Evolutionary conservation across 1,140 invertebrate genomes (phyloP).

Genomic region (Brachionus angularis): DNA sequence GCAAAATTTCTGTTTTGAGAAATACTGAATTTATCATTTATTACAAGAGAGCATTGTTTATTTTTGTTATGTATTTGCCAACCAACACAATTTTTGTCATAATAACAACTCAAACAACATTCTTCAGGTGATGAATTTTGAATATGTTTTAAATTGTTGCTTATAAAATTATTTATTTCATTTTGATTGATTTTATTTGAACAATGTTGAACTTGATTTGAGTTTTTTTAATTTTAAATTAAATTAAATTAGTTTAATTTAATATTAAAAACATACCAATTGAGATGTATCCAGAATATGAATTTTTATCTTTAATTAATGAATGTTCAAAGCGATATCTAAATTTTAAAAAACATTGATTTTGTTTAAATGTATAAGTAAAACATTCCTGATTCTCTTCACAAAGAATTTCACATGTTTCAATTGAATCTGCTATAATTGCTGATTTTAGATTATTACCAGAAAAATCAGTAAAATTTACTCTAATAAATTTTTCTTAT

Average conservation of each 20-base stretch:
- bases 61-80: slow-evolving; percentile 6
- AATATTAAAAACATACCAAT: neutral
- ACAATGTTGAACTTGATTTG: neutral
- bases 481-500: neutral
- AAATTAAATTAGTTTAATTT: neutral
- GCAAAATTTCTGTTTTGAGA: slow-evolving; percentile 2
- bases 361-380: neutral
- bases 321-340: neutral
- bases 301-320: neutral
- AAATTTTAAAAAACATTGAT: neutral
- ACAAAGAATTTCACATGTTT: neutral
- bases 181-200: neutral
- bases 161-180: neutral
- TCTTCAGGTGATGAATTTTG: neutral
- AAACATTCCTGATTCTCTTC: neutral
- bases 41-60: neutral
- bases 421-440: neutral
- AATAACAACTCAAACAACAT: slow-evolving; percentile 19
- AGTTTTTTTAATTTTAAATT: neutral
- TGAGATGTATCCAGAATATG: neutral
- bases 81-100: neutral
- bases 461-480: neutral
- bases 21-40: neutral
- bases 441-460: neutral
- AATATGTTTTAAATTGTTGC: neutral